Evolutionary conservation across 2,113 vertebrate species (phyloP).

Genomic region (Rhinoderma darwinii): DNA sequence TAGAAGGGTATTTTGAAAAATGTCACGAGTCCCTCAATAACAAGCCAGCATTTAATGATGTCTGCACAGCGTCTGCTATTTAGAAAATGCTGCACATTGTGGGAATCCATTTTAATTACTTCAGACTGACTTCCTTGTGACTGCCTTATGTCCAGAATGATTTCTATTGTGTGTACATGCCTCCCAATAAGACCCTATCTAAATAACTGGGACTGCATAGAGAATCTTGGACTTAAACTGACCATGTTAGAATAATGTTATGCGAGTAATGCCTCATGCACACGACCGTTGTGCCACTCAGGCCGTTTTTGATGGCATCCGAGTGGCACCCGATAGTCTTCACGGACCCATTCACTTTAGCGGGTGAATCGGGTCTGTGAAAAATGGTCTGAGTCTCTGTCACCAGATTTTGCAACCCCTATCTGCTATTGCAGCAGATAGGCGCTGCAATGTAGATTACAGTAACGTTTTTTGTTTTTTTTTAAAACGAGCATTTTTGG

Average conservation of each 20-base stretch:
- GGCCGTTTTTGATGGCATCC: no score
- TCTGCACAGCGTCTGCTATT: background rate
- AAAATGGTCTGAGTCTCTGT: no score
- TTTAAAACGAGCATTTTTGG: no score
- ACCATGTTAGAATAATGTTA: background rate
- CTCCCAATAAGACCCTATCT: slow-evolving; percentile 12
- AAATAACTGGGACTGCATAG: background rate
- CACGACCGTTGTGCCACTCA: no score
- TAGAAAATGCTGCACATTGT: slow-evolving; percentile 9
- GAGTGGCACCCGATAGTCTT: no score
- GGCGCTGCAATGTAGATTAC: no score
- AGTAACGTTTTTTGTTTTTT: no score
- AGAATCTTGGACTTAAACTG: background rate
- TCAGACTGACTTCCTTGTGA: slow-evolving; percentile 49
- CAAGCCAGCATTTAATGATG: background rate
- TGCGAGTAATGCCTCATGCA: background rate
- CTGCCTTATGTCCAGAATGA: slow-evolving; percentile 13
- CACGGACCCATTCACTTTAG: no score
- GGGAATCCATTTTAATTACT: slow-evolving; percentile 32
- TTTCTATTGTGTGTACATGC: slow-evolving; percentile 9
- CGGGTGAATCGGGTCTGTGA: no score
- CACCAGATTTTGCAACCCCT: no score
- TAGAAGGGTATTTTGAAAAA: background rate
- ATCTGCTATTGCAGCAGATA: no score
- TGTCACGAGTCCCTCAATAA: background rate